Conservation (phyloP, 2,797 vertebrate species). For the Odontamblyopus rebecca region DNA sequence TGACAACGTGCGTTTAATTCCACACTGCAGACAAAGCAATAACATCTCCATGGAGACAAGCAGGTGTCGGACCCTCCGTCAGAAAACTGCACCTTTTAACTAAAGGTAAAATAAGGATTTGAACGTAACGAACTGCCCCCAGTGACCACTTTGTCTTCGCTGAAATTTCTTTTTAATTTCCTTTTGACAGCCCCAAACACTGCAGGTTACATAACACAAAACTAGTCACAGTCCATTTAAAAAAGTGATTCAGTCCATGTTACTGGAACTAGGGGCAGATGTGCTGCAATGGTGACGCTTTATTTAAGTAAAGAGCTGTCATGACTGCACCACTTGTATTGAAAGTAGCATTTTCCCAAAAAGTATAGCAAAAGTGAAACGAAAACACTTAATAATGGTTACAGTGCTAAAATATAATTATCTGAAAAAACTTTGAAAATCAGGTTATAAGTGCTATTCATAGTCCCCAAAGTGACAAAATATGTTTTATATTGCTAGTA, state of each 20-base stretch:
- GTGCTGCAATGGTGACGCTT: background rate
- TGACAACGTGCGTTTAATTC: background rate
- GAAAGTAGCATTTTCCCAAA: background rate
- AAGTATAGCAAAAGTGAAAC: no score
- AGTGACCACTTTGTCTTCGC: background rate
- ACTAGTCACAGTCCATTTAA: background rate
- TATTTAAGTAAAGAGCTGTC: background rate
- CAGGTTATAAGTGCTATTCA: no score
- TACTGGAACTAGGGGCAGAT: background rate
- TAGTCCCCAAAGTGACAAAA: no score
- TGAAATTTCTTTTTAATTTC: background rate
- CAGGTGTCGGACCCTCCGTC: background rate
- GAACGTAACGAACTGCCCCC: background rate
- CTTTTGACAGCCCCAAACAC: conserved; percentile 1
- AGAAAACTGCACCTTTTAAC: background rate
- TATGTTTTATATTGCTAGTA: no score
- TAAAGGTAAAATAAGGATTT: background rate
- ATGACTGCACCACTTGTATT: background rate
- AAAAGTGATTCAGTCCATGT: background rate
- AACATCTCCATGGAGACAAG: background rate
- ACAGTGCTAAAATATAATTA: no score
- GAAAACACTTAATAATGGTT: no score
- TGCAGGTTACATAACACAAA: background rate
- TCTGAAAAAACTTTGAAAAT: no score
- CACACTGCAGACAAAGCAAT: background rate